Base-by-base conservation (phyloP, 2,113 vertebrate genomes). In the Chascanopsetta lugubris region DNA sequence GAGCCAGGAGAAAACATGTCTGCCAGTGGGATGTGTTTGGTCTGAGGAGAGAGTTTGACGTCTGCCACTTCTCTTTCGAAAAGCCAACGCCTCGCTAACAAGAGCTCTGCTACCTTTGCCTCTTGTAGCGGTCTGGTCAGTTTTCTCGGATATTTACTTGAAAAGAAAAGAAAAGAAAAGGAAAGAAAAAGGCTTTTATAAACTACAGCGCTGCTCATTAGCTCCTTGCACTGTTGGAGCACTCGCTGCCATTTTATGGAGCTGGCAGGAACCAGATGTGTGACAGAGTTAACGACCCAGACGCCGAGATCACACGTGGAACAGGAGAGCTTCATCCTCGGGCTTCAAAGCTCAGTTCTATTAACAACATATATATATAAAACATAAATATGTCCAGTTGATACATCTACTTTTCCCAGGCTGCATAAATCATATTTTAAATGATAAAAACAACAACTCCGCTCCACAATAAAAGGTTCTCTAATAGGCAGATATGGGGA, bases 1-100 rank as follows among this genome's bases (percentile, higher is more conserved):
- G 29, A 61, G 61, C 59, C 13, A 26, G 47, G 65, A 43, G 42
- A 82, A 84, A 69, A 65, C 67, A 63, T 62, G 72, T 73, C 75
- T 85, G 87, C 82, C 82, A 85, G 50, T 47, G 59, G n/a, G 83
- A 86, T 69, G 68, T 3, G 77, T 72, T 57, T 53, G 0, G 78
- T 80, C 70, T 80, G 27, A 76, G 49, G 66, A 57, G 66, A 57
- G 62, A 64, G 70, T 72, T 84, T 80, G 79, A 84, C 69, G 76
- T 60, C 55, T n/a, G 27, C 70, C 61, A 68, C 61, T 48, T 75
- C 64, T 72, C 65, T 34, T n/a, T n/a, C n/a, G n/a, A 47, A 61
- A 77, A 63, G 51, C 47, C 55, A 79, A 72, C 25, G 61, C 36
- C 45, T 72, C 56, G 48, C 59, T 69, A 43, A 57, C 15, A 50